Evolutionary conservation across 2,797 vertebrate genomes (phyloP).

Genomic region (Helostoma temminkii): DNA sequence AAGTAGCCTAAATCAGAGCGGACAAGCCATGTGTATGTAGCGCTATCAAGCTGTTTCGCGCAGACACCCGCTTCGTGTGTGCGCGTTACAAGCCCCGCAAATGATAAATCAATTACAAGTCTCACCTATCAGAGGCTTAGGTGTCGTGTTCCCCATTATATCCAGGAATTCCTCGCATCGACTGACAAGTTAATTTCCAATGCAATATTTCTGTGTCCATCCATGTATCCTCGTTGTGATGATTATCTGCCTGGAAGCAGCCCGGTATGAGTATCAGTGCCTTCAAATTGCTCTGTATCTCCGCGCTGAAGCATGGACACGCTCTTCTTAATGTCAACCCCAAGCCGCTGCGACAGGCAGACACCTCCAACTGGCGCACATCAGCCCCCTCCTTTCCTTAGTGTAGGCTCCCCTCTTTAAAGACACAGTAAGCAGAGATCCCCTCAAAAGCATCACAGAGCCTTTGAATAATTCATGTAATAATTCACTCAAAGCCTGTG

Average conservation of each 20-base stretch:
- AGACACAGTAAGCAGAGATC: conserved; percentile 77
- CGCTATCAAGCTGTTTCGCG: conserved; percentile 1
- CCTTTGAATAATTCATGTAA: conserved; percentile 53
- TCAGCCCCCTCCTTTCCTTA: conserved; percentile 79
- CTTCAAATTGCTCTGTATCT: conserved; percentile 46
- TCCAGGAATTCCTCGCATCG: conserved; percentile 72
- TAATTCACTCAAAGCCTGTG: conserved; percentile 38
- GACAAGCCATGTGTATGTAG: conserved; percentile 50
- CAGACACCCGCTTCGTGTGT: neutral
- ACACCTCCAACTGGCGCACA: conserved; percentile 78
- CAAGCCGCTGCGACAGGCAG: conserved; percentile 75
- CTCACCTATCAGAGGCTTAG: conserved; percentile 87
- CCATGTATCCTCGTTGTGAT: conserved; percentile 73
- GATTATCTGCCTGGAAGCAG: conserved; percentile 34
- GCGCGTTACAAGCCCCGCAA: neutral
- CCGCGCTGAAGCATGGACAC: conserved; percentile 65
- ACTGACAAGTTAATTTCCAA: conserved; percentile 80
- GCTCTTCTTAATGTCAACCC: conserved; percentile 75
- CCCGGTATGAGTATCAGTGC: conserved; percentile 16
- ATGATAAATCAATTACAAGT: conserved; percentile 20
- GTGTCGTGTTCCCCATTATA: conserved; percentile 88
- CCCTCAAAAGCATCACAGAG: conserved; percentile 45
- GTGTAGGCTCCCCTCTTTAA: conserved; percentile 81
- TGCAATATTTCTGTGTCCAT: conserved; percentile 70
- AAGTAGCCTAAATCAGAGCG: conserved; percentile 34